These are phyloP conservation scores for Microplitis demolitor DNA, from an alignment of 1,140 invertebrate species.

Conservation along the genomic window DNA sequence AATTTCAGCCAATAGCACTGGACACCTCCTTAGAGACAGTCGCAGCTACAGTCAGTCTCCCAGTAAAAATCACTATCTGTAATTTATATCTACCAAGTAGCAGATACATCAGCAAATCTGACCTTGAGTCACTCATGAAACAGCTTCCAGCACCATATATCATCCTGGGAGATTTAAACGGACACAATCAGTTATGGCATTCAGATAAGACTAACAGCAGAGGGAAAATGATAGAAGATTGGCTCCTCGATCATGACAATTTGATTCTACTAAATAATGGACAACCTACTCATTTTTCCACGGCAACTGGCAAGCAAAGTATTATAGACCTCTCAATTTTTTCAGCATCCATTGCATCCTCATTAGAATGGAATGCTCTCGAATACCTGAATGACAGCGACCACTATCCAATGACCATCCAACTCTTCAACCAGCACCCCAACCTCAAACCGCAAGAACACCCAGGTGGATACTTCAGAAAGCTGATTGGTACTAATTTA, in stretches of 20 bases:
- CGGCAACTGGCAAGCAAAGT: background rate
- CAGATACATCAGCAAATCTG: constrained; percentile 9
- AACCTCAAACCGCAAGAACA: constrained; percentile 24
- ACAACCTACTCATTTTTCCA: background rate
- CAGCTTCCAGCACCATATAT: constrained; percentile 41
- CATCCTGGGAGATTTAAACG: constrained; percentile 27
- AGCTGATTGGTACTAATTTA: background rate
- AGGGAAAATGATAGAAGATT: constrained; percentile 37
- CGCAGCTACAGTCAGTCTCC: constrained; percentile 32
- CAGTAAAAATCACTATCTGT: constrained; percentile 32
- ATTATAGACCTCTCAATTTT: constrained; percentile 24
- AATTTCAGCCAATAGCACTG: constrained; percentile 28
- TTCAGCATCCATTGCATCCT: constrained; percentile 29
- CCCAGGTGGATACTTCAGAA: constrained; percentile 24
- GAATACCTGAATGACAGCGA: constrained; percentile 43
- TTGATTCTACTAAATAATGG: constrained; percentile 34
- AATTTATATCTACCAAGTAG: constrained; percentile 42
- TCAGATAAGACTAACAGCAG: constrained; percentile 35
- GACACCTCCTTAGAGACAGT: constrained; percentile 34
- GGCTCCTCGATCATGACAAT: constrained; percentile 26
- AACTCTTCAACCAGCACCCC: background rate
- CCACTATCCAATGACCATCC: constrained; percentile 42
- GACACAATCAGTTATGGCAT: constrained; percentile 42
- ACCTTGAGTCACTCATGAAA: constrained; percentile 33
- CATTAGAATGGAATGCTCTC: constrained; percentile 36